Conservation (phyloP, 37 sponge, comb jelly and placozoan species). For the Ephydatia muelleri region DNA sequence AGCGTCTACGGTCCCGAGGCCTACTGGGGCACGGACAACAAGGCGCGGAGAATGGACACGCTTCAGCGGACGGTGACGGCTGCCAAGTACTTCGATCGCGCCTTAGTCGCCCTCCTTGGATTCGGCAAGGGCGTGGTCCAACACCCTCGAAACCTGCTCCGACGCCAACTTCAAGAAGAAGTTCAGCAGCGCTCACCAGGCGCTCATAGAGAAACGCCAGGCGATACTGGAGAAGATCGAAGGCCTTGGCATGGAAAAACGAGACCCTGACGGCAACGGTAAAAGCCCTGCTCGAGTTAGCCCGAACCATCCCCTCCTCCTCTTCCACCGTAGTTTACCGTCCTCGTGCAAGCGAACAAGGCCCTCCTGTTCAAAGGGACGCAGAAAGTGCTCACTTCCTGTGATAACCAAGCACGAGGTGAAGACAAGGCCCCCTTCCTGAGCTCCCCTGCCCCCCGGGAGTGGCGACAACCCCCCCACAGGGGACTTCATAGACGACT, state of each 20-base stretch:
- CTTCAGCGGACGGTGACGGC: conserved; percentile 33
- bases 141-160: conserved; percentile 29
- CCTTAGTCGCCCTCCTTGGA: conserved; percentile 33
- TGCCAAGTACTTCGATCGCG: conserved; percentile 45
- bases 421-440: conserved; percentile 54
- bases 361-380: conserved; percentile 46
- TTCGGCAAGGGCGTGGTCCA: conserved; percentile 72
- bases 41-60: conserved; percentile 35
- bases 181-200: conserved; percentile 38
- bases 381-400: conserved; percentile 28
- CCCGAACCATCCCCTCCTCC: conserved; percentile 49
- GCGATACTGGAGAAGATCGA: conserved; percentile 53
- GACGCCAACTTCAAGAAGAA: conserved; percentile 67
- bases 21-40: conserved; percentile 69
- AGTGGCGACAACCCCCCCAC: not conserved
- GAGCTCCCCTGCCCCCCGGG: conserved; percentile 27
- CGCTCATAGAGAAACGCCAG: conserved; percentile 38
- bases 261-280: conserved; percentile 64
- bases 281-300: conserved; percentile 58
- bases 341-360: conserved; percentile 62
- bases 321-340: conserved; percentile 43
- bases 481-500: not conserved
- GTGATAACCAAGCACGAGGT: conserved; percentile 66
- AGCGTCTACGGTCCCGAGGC: conserved; percentile 68
- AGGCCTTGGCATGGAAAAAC: conserved; percentile 12